Base-by-base conservation (phyloP, 2,113 vertebrate species). In the Megalops atlanticus region DNA sequence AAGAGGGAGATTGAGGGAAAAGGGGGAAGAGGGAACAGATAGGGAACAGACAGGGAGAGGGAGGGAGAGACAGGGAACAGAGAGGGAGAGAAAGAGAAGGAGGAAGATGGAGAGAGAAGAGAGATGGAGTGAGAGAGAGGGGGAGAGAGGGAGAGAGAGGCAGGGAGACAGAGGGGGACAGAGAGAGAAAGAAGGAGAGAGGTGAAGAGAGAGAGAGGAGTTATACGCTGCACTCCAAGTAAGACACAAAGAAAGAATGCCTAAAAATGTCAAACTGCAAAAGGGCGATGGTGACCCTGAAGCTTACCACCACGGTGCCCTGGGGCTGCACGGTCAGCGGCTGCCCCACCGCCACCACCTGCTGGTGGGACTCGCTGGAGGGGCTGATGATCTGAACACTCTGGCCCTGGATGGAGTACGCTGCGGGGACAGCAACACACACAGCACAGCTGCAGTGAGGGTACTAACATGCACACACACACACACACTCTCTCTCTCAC, bases 341-440 rank as follows among this genome's bases (percentile, higher is more conserved):
- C 24, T 99, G 98, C 36, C 98, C 98, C 64, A 99, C 97, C 68
- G 97, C 98, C 83, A 99, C 98, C 88, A 99, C 98, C 88, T 99
- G 98, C 92, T 99, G 98, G 86, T 99, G 98, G 86, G 98, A 99
- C 54, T 99, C 98, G 75, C 98, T 99, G 73, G 98, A 98, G 31
- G 98, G 98, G 91, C 98, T 99, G 91, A 99, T 98, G 89, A 99
- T 98, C 92, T 97, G 97, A 78, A 99, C 96, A 84, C 90, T 97
- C 86, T 99, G 98, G 74, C 98, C 98, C 91, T 99, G 98, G 89
- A 99, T 99, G 18, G 98, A 98, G 90, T 98, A 99, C 1, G 96
- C 98, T 99, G 91, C 10, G 85, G 49, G 31, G 76, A 47, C 85
- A 77, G n/a, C 80, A 70, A 85, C 54, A 88, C 36, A 84, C 36